Percentiles rank a stretch among this genome's conserved stretches.
These are phyloP conservation scores for Lissocephala sabroskyi DNA, from an alignment of 2,888 invertebrate species.

Conservation along the genomic window DNA sequence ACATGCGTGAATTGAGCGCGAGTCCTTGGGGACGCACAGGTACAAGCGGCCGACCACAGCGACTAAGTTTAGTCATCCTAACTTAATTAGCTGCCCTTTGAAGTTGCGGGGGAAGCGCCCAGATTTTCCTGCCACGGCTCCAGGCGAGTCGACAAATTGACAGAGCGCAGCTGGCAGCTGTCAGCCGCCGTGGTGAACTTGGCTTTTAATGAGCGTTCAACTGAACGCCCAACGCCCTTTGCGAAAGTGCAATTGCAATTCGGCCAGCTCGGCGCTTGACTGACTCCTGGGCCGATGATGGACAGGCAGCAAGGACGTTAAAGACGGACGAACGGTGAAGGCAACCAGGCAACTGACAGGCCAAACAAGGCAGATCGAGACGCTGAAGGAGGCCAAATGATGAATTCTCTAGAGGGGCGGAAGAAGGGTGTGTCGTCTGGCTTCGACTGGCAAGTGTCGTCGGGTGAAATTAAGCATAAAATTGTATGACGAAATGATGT, in stretches of 20 bases:
- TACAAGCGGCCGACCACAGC: too few relatives aligned
- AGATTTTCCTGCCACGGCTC: too few relatives aligned
- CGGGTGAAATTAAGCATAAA: constrained; percentile 14
- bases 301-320: neutral
- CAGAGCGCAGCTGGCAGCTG: neutral
- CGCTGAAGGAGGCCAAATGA: neutral
- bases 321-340: too few relatives aligned
- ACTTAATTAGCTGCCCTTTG: too few relatives aligned
- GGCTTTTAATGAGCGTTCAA: constrained; percentile 1
- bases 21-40: too few relatives aligned
- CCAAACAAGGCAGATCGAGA: neutral
- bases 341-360: neutral
- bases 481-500: constrained; percentile 7
- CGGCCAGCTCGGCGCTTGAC: neutral
- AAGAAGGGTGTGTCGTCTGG: neutral
- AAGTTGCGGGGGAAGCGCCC: too few relatives aligned
- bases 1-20: too few relatives aligned
- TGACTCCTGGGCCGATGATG: neutral
- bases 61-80: too few relatives aligned
- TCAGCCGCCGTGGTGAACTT: neutral
- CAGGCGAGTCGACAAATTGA: neutral
- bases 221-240: too few relatives aligned
- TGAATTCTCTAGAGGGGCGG: too few relatives aligned
- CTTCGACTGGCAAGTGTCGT: too few relatives aligned
- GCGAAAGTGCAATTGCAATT: neutral